Evolutionary conservation across 2,113 vertebrate species (phyloP).

Genomic region (Xyliphius kryptos): DNA sequence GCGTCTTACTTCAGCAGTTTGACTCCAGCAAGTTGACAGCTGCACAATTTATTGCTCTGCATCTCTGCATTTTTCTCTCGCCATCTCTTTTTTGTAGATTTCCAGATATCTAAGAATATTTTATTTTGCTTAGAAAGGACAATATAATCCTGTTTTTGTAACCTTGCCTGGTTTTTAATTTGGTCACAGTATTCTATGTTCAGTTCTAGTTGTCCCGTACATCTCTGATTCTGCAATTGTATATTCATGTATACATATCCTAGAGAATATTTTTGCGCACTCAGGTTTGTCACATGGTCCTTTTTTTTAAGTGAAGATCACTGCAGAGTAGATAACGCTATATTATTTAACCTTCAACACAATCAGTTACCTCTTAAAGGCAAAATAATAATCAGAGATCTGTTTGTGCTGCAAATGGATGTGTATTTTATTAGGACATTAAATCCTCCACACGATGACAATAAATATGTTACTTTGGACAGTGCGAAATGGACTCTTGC

Average conservation of each 20-base stretch:
- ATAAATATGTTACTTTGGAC: conserved; percentile 14
- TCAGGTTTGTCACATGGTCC: neutral
- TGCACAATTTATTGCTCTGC: neutral
- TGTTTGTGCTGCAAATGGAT: conserved; percentile 31
- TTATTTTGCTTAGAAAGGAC: too few relatives aligned
- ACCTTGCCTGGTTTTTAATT: too few relatives aligned
- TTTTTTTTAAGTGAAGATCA: neutral
- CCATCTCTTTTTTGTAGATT: neutral
- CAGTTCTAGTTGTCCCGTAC: too few relatives aligned
- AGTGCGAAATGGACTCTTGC: conserved; percentile 13
- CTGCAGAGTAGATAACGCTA: neutral
- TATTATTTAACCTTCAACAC: conserved; percentile 33
- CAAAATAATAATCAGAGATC: conserved; percentile 28
- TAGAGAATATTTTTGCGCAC: neutral
- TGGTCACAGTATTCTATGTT: too few relatives aligned
- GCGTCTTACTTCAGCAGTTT: conserved; percentile 9
- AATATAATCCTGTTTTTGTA: too few relatives aligned
- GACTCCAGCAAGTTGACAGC: conserved; percentile 9
- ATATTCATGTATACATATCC: too few relatives aligned
- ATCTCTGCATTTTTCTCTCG: neutral
- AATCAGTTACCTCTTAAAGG: conserved; percentile 21
- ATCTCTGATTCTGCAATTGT: too few relatives aligned
- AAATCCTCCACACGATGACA: conserved; percentile 21
- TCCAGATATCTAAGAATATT: neutral
- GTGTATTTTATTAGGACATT: conserved; percentile 37